Evolutionary conservation across 2,113 vertebrate species (phyloP), one percentile per base, ranked within the genome.

Genomic region (Cheirogaleus medius): DNA sequence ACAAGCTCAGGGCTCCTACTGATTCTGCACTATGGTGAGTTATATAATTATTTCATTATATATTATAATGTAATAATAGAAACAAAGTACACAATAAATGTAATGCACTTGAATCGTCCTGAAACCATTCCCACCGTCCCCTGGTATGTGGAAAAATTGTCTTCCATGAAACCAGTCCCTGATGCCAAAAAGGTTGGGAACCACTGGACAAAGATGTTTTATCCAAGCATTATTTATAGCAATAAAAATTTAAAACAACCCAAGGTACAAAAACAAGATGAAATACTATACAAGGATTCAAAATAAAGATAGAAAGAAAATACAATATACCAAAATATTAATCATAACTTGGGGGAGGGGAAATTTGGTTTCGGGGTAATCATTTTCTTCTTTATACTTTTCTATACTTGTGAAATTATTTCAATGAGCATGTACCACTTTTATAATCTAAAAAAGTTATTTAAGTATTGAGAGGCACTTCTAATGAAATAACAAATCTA

Each of bases 161-260:
- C 20, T 56, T 56, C 54, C 54, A 56, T 21, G 54, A 56, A 56
- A 56, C 20, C 20, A 21, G 54, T 21, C 54, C 54, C 20, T 56
- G 20, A 21, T 56, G 54, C 54, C 54, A 56, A 56, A 54, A 56
- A 56, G 20, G 54, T 56, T 56, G 54, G 54, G 54, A 20, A 56
- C 54, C 20, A 56, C 20, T 21, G 54, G 20, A 56, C 18, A 56
- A 56, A 56, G 54, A 21, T 56, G 54, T 56, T 21, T 56, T 56
- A 56, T 93, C 81, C 80, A 95, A 96, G 69, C 49, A 88, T 90
- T 97, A 96, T 94, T 92, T 90, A 52, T 54, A 92, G 78, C 6
- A 86, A 87, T 73, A 56, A 96, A 96, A 90, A 89, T 89, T n/a
- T 74, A 82, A 94, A 95, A 85, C 21, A 95, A 85, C 20, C 21